Conservation (phyloP, 2,113 vertebrate species). For the Oxygymnocypris stewartii region DNA sequence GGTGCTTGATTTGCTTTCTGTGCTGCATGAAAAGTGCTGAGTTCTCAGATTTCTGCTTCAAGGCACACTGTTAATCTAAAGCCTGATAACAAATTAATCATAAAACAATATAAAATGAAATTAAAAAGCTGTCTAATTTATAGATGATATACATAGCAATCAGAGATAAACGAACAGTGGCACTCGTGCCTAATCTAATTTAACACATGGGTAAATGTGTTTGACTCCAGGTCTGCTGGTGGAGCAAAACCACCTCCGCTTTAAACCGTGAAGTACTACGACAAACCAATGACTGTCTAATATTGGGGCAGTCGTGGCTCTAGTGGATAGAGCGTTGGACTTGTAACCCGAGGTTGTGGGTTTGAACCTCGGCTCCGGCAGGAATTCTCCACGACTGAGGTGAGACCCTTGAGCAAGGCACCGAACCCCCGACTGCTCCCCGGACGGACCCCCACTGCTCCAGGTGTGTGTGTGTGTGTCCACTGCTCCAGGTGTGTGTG, state of each 20-base stretch:
- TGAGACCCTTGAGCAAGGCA: no score
- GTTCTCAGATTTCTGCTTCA: conserved; percentile 58
- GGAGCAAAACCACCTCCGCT: neutral
- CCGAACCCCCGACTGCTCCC: no score
- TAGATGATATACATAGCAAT: conserved; percentile 61
- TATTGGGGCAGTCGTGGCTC: no score
- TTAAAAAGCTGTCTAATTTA: conserved; percentile 60
- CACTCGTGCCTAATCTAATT: conserved; percentile 61
- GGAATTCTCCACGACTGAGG: no score
- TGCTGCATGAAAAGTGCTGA: conserved; percentile 57
- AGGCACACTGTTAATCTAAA: conserved; percentile 54
- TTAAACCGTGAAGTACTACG: neutral
- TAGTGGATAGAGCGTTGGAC: no score
- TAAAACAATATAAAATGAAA: conserved; percentile 63
- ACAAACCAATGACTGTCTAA: neutral
- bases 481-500: no score
- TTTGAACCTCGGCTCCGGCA: no score
- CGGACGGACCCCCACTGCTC: no score
- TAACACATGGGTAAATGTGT: conserved; percentile 62
- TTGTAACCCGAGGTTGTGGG: no score
- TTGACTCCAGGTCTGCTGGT: conserved; percentile 48
- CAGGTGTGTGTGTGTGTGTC: no score
- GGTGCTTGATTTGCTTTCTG: neutral
- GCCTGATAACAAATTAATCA: conserved; percentile 62
- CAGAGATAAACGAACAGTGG: conserved; percentile 60